Conservation (phyloP, 2,113 vertebrate genomes). For the Ictalurus punctatus region DNA sequence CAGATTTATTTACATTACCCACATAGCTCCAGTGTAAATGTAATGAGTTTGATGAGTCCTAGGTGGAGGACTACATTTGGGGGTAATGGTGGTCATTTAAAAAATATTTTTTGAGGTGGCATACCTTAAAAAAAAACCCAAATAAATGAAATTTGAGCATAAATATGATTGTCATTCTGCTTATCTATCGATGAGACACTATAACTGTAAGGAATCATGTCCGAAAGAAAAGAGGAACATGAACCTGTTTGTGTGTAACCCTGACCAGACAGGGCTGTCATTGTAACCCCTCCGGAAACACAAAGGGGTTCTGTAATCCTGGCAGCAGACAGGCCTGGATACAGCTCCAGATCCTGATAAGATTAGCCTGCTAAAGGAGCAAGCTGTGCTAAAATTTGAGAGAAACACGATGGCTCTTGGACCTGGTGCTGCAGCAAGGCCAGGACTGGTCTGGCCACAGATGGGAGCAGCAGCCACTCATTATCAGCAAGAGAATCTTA, state of each 20-base stretch:
- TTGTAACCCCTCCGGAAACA: conserved; percentile 53
- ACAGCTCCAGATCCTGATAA: conserved; percentile 60
- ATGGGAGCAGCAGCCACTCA: conserved; percentile 49
- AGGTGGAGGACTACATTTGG: neutral
- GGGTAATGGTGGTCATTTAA: neutral
- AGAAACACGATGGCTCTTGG: conserved; percentile 35
- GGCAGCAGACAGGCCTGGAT: conserved; percentile 52
- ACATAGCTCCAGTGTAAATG: neutral
- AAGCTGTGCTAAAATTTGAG: conserved; percentile 52
- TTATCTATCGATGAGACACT: neutral
- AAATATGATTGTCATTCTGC: neutral
- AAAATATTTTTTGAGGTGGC: neutral
- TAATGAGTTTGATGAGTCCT: neutral
- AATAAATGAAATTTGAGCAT: neutral
- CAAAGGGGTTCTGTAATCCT: conserved; percentile 59
- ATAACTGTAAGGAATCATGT: conserved; percentile 4
- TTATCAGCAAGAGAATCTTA: conserved; percentile 58
- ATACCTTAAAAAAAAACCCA: neutral
- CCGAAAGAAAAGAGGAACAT: neutral
- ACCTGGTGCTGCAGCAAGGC: conserved; percentile 24
- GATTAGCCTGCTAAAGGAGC: conserved; percentile 52
- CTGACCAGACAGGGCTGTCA: conserved; percentile 33
- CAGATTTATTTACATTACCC: neutral
- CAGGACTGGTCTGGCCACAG: conserved; percentile 45
- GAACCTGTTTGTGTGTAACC: conserved; percentile 21